A percentile compares a stretch with the other conserved stretches of the same genome.
Conservation (phyloP, 2,113 vertebrate genomes). For the Ancistrus triradiatus region DNA sequence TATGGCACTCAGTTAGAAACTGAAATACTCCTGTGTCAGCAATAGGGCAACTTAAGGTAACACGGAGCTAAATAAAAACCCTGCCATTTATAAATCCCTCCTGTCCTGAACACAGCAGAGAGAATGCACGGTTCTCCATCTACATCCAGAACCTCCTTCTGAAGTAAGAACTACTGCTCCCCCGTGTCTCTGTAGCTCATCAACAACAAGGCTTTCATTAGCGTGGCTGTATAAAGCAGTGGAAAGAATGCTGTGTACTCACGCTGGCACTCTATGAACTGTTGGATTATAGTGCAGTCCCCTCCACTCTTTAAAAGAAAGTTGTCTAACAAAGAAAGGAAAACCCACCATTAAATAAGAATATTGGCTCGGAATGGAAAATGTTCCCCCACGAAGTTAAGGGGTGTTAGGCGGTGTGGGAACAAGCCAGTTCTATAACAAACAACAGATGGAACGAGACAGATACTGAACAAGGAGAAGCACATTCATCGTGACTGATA, state of each 20-base stretch:
- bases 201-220: slow-evolving; percentile 25
- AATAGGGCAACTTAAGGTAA: no score
- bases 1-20: no score
- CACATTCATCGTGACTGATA: slow-evolving; percentile 22
- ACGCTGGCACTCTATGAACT: slow-evolving; percentile 94
- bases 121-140: background rate
- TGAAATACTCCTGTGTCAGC: no score
- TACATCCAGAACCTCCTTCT: background rate
- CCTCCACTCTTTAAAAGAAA: slow-evolving; percentile 95
- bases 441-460: slow-evolving; percentile 35
- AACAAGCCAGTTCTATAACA: slow-evolving; percentile 33
- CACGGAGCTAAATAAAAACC: no score
- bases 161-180: slow-evolving; percentile 1
- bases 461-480: slow-evolving; percentile 40
- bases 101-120: no score
- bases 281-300: slow-evolving; percentile 91
- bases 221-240: slow-evolving; percentile 51
- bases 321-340: slow-evolving; percentile 91
- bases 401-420: slow-evolving; percentile 17
- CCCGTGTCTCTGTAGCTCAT: background rate
- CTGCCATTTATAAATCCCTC: no score
- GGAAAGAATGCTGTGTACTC: slow-evolving; percentile 83
- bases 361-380: slow-evolving; percentile 38
- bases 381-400: slow-evolving; percentile 5
- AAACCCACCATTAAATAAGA: slow-evolving; percentile 71